Evolutionary conservation across 1,140 invertebrate genomes (phyloP).

Genomic region (Solen grandis): DNA sequence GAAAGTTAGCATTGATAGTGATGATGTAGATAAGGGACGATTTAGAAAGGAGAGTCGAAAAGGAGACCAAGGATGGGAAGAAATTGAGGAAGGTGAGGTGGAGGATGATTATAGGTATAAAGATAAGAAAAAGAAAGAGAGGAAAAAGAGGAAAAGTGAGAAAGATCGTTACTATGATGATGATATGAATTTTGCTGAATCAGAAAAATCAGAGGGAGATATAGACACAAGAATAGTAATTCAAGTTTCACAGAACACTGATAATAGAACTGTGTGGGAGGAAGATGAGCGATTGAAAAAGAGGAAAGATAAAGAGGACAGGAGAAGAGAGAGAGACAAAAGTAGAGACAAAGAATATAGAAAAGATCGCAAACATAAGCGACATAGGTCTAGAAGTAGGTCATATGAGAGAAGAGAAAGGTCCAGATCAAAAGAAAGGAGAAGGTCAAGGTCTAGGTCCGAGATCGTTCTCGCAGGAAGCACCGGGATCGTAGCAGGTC

Average conservation of each 20-base stretch:
- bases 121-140: slow-evolving; percentile 36
- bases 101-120: slow-evolving; percentile 30
- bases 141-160: slow-evolving; percentile 35
- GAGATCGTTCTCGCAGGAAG: slow-evolving; percentile 19
- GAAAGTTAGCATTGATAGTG: slow-evolving; percentile 40
- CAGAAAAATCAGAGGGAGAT: slow-evolving; percentile 21
- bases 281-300: slow-evolving; percentile 33
- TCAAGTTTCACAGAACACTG: slow-evolving; percentile 45
- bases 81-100: slow-evolving; percentile 44
- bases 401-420: slow-evolving; percentile 38
- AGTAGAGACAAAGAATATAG: slow-evolving; percentile 39
- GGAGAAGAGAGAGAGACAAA: slow-evolving; percentile 42
- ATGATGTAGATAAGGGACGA: slow-evolving; percentile 11
- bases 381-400: slow-evolving; percentile 25
- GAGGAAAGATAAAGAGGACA: slow-evolving; percentile 54
- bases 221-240: slow-evolving; percentile 48
- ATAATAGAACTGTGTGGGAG: slow-evolving; percentile 48
- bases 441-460: slow-evolving; percentile 61
- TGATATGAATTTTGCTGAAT: not conserved
- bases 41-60: slow-evolving; percentile 42
- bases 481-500: slow-evolving; percentile 3
- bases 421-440: slow-evolving; percentile 64
- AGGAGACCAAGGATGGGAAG: not conserved
- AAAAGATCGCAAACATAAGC: slow-evolving; percentile 14
- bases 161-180: slow-evolving; percentile 2